Evolutionary conservation across 37 sponge, comb jelly and placozoan genomes (phyloP), one percentile per base, ranked within the genome.

Genomic region (Hormiphora californensis): DNA sequence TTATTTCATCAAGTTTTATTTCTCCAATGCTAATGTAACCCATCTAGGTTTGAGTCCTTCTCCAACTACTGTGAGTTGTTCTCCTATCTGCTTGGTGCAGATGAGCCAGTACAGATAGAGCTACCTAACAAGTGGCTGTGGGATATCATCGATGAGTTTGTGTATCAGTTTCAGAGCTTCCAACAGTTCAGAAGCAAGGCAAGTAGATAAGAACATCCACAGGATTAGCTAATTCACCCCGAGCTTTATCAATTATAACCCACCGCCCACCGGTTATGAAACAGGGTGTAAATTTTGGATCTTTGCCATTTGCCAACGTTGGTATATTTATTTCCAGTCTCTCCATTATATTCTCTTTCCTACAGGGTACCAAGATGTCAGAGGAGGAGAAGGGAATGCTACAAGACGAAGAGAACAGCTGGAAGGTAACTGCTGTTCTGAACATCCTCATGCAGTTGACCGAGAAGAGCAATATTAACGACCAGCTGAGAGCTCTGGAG

Each of bases 131-230:
- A 94, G 85, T 98, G 99, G 99, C 86, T 98, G 31, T 98, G 99
- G 99, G 95, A 98, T 88, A 98, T 98, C 41, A 90, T 98, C 32
- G 95, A 94, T 37, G 99, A 95, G 61, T 98, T 98, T 54, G 87
- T 98, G 5, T 93, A 98, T 54, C 98, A 97, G 63, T 90, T 86
- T 40, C 81, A 73, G 46, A 73, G 39, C 81, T 73, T 73, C 27
- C 81, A 73, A 30, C 81, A 73, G 44, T 73, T 73, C 25, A 73
- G 43, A 40, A 73, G 46, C 46, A 73, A 73, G 81, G 81, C n/a
- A n/a, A n/a, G n/a, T n/a, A n/a, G n/a, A n/a, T n/a, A n/a, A n/a
- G n/a, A n/a, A n/a, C n/a, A n/a, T n/a, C n/a, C n/a, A n/a, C n/a
- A n/a, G n/a, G n/a, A n/a, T n/a, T n/a, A n/a, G n/a, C n/a, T n/a